Base-by-base conservation (phyloP, 1,140 invertebrate genomes). In the Drosophila tropicalis region DNA sequence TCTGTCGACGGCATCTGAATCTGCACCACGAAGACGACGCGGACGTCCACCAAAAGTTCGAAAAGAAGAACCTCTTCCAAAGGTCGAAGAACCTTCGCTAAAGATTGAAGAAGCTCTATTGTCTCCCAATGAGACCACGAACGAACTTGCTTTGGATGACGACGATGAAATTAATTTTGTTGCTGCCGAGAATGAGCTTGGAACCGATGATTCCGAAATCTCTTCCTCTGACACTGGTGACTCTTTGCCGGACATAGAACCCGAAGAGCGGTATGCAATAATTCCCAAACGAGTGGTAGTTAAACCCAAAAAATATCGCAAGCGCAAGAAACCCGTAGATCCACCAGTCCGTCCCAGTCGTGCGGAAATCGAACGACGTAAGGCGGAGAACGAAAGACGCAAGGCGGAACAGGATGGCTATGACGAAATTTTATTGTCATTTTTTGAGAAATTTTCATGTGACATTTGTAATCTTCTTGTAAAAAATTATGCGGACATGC, bases 261-360 rank as follows among this genome's bases (percentile, higher is more conserved):
- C 83, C 2, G 84, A 80, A 29, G 83, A 90, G 40, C 72, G 79
- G 12, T 91, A 90, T 60, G 90, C 90, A 1, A 86, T 77, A 9
- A 90, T 91, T 13, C 87, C 84, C 15, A 91, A 91, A 51, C 79
- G 84, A 0, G 78, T 83, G 15, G 79, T 90, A 10, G 84, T 90
- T 5, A 89, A 83, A 13, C 90, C 90, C 10, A 91, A 91, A 55
- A 91, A 91, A 57, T 91, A 91, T 73, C 72, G 78, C 2, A 91
- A 91, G 36, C 74, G 90, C 2, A 63, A 74, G n/a, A 91, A 90
- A 64, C 90, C 86, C 0, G 12, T 86, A 55, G 70, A 89, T 1
- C 72, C 84, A 2, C 86, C 90, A 2, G 82, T 89, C 29, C 83
- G 86, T 12, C 85, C 91, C 74, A 79, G 71, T 15, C 78, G 81